Base-by-base conservation (phyloP, 2,113 vertebrate species). In the Lonchura striata region DNA sequence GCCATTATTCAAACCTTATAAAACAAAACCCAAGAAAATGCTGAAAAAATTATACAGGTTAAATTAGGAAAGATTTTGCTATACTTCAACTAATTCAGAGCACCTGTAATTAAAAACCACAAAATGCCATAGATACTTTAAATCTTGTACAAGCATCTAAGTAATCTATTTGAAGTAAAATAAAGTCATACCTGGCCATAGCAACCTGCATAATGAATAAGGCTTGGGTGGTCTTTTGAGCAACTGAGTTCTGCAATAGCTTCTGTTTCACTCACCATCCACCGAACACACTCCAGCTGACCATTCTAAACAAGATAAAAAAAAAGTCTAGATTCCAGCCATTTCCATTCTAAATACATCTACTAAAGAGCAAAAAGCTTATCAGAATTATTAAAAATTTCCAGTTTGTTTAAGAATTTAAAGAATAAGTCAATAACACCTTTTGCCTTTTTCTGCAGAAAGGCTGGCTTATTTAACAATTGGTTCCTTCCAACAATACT, bases 181-280 rank as follows among this genome's bases (percentile, higher is more conserved):
- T 15, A 46, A 74, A 83, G 31, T 47, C 97, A 93, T 98, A 99
- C 99, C 99, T 99, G 99, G 72, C 99, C 99, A 42, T 99, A 98
- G 92, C 98, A 98, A 13, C 98, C 99, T 25, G 99, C 99, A 17
- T 99, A 99, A 96, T 99, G 99, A 95, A 99, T 99, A 91, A 99
- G 98, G 94, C 99, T 99, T 82, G 99, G 99, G 91, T 99, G 98
- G 49, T 99, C 99, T 96, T 99, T 98, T 60, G 98, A 99, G 96
- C 99, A 99, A 96, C 99, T 99, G 89, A 99, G 88, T 94, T 99
- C 99, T 11, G 99, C 99, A 76, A 99, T 99, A 94, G 99, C 99
- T 98, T 99, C 99, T 0, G 99, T 99, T 97, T 99, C 99, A 0
- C 99, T 99, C 92, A 99, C 99, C 99, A 99, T 99, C 99, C 99